Evolutionary conservation across 2,113 vertebrate genomes (phyloP), one percentile per base, ranked within the genome.

Genomic region (Megaptera novaeangliae): DNA sequence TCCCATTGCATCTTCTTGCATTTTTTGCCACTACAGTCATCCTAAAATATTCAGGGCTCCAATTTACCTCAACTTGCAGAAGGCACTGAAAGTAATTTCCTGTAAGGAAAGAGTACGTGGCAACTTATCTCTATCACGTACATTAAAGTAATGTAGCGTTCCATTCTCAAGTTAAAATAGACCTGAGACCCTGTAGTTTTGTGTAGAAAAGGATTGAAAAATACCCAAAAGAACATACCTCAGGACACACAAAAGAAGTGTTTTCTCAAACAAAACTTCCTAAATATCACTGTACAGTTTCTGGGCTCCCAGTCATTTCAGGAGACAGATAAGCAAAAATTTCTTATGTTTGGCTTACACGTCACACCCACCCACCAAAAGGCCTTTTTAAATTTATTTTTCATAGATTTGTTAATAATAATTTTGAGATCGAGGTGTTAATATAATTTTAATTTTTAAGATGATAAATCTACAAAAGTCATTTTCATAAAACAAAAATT

Each of bases 21-120:
- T 85, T 12, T 94, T 90, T 91, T 93, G 31, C 49, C 49, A 84
- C 25, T 44, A 77, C 4, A 81, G 13, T 90, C 13, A 80, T 93
- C 92, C 41, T 92, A 80, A 97, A 97, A 96, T 87, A 96, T 59
- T 94, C 44, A 94, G 59, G 46, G 5, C 2, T 83, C 31, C 64
- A 64, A 94, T 97, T 98, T 96, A 74, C 68, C 36, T 96, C 12
- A 82, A 94, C 95, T 97, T 97, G 97, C 74, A 96, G 8, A 94
- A 74, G 44, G 3, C 41, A 87, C 17, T 41, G 21, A 68, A 97
- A 88, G 8, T 96, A 89, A 83, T 96, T 96, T 98, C 83, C 66
- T 96, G 12, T 77, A 95, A 96, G 94, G 66, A 87, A 96, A 84
- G 49, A 94, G n/a, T 61, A 86, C 5, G 2, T 23, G 13, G 27